phyloP scores from a whole-genome alignment of 92 coral and sea anemone genomes.

The Meandrina meandrites region DNA sequence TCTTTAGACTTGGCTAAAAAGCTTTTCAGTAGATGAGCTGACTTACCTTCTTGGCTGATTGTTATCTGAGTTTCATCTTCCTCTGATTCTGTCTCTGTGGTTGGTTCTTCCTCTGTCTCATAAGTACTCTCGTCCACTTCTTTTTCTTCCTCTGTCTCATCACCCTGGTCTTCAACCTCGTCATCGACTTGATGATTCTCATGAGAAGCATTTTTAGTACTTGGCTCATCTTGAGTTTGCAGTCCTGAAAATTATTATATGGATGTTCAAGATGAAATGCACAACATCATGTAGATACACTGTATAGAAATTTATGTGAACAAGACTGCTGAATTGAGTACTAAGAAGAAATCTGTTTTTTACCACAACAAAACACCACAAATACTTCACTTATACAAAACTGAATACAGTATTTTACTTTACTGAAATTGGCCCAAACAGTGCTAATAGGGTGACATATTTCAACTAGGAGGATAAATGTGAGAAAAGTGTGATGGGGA shows the following conservation, averaged over 20 bases:
- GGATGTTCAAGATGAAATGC: not conserved
- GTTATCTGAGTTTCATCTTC: not conserved
- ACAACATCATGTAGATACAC: too few species aligned
- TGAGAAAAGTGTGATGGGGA: too few species aligned
- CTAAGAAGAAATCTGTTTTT: not conserved
- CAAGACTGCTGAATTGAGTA: not conserved
- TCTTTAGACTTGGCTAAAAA: not conserved
- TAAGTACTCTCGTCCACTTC: not conserved
- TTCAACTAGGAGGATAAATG: too few species aligned
- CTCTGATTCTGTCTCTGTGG: not conserved
- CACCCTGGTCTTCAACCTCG: not conserved
- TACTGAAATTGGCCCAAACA: too few species aligned
- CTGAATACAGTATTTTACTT: too few species aligned
- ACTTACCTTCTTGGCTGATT: not conserved
- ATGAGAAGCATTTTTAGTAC: not conserved
- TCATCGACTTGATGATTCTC: not conserved
- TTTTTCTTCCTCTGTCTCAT: not conserved
- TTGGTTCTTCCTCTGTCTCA: constrained; percentile 11
- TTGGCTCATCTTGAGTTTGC: not conserved
- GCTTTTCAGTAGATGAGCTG: too few species aligned
- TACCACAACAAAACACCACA: not conserved
- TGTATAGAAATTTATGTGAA: not conserved
- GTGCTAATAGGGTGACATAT: too few species aligned
- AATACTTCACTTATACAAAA: too few species aligned
- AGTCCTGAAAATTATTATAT: not conserved